These are phyloP conservation scores for Micromussa lordhowensis DNA, from an alignment of 92 coral and sea anemone genomes.

Conservation along the genomic window DNA sequence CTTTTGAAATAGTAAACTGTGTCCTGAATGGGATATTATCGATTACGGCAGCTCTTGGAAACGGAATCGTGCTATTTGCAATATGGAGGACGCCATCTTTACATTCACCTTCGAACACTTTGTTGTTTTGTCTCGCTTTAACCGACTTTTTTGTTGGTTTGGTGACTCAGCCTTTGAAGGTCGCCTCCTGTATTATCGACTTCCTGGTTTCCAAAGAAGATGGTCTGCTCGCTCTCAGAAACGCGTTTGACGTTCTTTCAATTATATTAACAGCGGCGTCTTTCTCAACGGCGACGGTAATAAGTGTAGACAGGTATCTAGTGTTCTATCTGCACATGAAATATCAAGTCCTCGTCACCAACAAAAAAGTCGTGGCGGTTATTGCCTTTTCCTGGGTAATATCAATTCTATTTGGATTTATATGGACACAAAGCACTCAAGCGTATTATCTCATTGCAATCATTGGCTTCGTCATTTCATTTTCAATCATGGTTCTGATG, in stretches of 20 bases:
- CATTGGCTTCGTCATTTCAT: background rate
- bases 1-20: constrained; percentile 10
- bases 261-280: constrained; percentile 26
- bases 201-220: background rate
- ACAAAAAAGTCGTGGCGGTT: background rate
- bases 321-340: constrained; percentile 35
- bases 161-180: constrained; percentile 33
- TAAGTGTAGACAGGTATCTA: constrained; percentile 49
- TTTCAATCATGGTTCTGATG: constrained; percentile 17
- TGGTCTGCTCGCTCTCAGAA: constrained; percentile 1
- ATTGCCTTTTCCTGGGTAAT: constrained; percentile 4
- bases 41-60: constrained; percentile 38
- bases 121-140: constrained; percentile 42
- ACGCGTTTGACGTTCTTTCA: constrained; percentile 29
- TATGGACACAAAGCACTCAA: constrained; percentile 18
- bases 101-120: constrained; percentile 43
- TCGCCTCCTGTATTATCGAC: background rate
- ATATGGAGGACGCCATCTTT: constrained; percentile 39
- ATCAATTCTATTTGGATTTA: background rate
- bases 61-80: constrained; percentile 11
- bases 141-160: constrained; percentile 38
- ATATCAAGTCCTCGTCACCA: constrained; percentile 36
- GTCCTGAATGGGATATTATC: constrained; percentile 29
- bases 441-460: background rate
- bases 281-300: constrained; percentile 27